Percentiles rank a stretch among this genome's conserved stretches.
Conservation (phyloP, 2,113 vertebrate species). For the Tricholaema leucomelas region DNA sequence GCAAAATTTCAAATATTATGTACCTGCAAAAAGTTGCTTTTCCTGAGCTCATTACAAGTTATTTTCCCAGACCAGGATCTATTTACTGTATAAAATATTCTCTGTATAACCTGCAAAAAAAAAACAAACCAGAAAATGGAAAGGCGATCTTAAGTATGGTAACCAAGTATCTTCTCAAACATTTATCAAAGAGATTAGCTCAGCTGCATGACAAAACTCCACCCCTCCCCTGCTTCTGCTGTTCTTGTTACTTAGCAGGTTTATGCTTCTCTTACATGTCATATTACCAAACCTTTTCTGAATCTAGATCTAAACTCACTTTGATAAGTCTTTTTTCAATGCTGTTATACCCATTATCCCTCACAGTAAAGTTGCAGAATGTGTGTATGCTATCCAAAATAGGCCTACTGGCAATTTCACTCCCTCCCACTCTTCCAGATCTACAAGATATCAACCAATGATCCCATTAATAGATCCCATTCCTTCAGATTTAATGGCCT, state of each 20-base stretch:
- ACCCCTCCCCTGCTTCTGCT: not conserved
- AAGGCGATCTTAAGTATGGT: not conserved
- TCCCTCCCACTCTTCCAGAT: not conserved
- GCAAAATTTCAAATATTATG: not conserved
- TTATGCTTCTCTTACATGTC: not conserved
- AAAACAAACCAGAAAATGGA: not conserved
- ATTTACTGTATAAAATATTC: slow-evolving; percentile 97
- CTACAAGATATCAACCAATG: not conserved
- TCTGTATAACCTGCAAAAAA: slow-evolving; percentile 88
- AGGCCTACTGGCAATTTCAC: not conserved
- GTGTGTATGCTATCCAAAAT: not conserved
- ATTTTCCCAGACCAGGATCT: slow-evolving; percentile 94
- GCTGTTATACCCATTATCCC: not conserved
- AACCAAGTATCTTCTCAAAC: not conserved
- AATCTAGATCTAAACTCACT: not conserved
- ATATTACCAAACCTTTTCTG: not conserved
- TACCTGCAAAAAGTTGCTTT: slow-evolving; percentile 94
- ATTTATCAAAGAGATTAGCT: not conserved
- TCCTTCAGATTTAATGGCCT: not conserved
- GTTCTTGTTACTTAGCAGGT: not conserved
- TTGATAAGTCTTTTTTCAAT: not conserved
- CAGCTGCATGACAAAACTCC: not conserved
- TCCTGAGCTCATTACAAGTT: slow-evolving; percentile 87
- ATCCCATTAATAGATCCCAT: not conserved
- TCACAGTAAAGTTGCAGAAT: not conserved